phyloP scores from a whole-genome alignment of 2,797 vertebrate species.

The Oreochromis mossambicus region DNA sequence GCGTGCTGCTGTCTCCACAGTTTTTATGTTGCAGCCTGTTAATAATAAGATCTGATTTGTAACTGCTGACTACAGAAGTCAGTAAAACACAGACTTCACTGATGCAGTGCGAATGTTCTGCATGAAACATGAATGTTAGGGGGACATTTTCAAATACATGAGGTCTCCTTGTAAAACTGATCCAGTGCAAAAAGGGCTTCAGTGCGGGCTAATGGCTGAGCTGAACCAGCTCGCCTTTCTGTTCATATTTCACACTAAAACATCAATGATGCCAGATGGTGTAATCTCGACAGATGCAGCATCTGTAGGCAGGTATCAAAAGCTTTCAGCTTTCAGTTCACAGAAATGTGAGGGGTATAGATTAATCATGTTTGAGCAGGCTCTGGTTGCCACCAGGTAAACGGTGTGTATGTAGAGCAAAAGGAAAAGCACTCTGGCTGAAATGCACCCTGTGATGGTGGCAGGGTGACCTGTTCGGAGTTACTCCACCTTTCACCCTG shows the following conservation, averaged over 20 bases:
- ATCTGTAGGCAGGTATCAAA: not conserved
- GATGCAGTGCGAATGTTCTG: not conserved
- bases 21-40: not conserved
- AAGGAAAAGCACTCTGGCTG: not conserved
- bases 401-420: not conserved
- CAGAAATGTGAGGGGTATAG: not conserved
- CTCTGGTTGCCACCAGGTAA: not conserved
- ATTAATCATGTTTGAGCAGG: not conserved
- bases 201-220: not conserved
- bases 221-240: not conserved
- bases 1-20: not conserved
- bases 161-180: not conserved
- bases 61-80: not conserved
- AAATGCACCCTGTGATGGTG: not conserved
- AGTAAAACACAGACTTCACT: not conserved
- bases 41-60: not conserved
- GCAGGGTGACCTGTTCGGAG: accelerated
- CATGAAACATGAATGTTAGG: not conserved
- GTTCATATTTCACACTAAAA: not conserved
- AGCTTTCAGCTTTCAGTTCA: not conserved
- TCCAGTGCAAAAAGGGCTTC: not conserved
- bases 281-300: not conserved
- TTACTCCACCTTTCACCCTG: not conserved
- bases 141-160: not conserved
- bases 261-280: not conserved